These are phyloP conservation scores for Drosophila helvetica DNA, from an alignment of 2,888 invertebrate species.

Conservation along the genomic window DNA sequence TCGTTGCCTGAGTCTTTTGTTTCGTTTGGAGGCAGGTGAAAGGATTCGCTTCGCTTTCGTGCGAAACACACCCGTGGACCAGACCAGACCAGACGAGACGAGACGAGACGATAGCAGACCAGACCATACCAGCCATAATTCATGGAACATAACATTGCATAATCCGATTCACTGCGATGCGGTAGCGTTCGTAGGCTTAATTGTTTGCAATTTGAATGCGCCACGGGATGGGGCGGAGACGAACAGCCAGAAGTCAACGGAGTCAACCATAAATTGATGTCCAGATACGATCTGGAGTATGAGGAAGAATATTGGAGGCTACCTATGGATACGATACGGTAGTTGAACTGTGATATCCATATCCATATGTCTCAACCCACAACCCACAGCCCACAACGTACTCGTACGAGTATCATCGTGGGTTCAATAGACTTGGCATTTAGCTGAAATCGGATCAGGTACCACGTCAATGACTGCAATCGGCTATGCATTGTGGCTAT, in stretches of 20 bases:
- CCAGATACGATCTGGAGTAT: slow-evolving; percentile 4
- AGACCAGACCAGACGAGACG: slow-evolving; percentile 42
- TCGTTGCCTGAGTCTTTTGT: slow-evolving; percentile 77
- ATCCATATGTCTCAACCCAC: background rate
- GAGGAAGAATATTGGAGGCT: background rate
- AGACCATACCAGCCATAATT: slow-evolving; percentile 60
- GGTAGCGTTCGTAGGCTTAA: slow-evolving; percentile 66
- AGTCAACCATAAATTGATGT: slow-evolving; percentile 2
- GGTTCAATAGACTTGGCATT: slow-evolving; percentile 58
- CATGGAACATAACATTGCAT: slow-evolving; percentile 57
- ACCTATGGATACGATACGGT: too few species aligned
- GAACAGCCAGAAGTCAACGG: slow-evolving; percentile 12
- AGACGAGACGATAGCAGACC: slow-evolving; percentile 28
- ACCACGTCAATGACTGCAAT: slow-evolving; percentile 50
- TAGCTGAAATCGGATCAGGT: slow-evolving; percentile 41
- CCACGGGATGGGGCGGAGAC: slow-evolving; percentile 23
- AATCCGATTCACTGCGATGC: slow-evolving; percentile 57
- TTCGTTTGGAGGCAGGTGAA: slow-evolving; percentile 64
- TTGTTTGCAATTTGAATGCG: slow-evolving; percentile 69
- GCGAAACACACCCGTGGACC: slow-evolving; percentile 62
- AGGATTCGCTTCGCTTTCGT: slow-evolving; percentile 57
- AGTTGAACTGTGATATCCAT: background rate
- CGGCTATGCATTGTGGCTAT: slow-evolving; percentile 28
- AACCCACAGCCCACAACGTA: too few species aligned
- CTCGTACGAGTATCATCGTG: background rate